Percentiles rank a stretch among this genome's conserved stretches.
phyloP scores from a whole-genome alignment of 2,888 invertebrate species.

The Steinernema scapterisci region DNA sequence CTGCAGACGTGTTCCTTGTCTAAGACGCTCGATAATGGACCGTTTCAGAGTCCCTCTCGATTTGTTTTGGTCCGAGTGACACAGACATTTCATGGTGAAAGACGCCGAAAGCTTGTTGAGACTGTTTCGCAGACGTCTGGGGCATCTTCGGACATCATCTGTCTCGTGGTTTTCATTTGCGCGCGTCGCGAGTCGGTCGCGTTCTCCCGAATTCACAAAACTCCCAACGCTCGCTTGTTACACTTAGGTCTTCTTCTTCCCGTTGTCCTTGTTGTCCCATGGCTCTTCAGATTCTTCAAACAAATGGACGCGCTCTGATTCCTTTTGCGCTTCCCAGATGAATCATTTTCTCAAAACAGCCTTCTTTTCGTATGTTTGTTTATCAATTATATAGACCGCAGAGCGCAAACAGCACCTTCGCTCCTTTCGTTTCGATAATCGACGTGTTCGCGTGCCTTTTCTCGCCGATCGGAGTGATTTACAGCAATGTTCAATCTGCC shows the following conservation, averaged over 20 bases:
- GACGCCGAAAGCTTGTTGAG: too few species aligned
- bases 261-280: conserved; percentile 19
- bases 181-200: too few species aligned
- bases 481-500: neutral
- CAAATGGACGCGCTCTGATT: conserved; percentile 29
- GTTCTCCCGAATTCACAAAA: too few species aligned
- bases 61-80: too few species aligned
- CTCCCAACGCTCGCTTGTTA: too few species aligned
- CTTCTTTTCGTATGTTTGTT: conserved; percentile 22
- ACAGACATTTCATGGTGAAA: too few species aligned
- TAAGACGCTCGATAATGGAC: too few species aligned
- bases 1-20: too few species aligned
- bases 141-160: too few species aligned
- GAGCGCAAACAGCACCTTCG: neutral
- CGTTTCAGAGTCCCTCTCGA: too few species aligned
- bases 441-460: neutral
- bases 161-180: too few species aligned
- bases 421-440: neutral
- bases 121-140: too few species aligned
- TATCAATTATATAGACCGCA: conserved; percentile 18
- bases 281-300: conserved; percentile 11
- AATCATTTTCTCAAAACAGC: conserved; percentile 29
- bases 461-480: neutral
- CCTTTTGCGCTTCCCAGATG: conserved; percentile 12
- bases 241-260: neutral